Base-by-base conservation (phyloP, 2,888 invertebrate species). In the Aleiodes leptofemur region DNA sequence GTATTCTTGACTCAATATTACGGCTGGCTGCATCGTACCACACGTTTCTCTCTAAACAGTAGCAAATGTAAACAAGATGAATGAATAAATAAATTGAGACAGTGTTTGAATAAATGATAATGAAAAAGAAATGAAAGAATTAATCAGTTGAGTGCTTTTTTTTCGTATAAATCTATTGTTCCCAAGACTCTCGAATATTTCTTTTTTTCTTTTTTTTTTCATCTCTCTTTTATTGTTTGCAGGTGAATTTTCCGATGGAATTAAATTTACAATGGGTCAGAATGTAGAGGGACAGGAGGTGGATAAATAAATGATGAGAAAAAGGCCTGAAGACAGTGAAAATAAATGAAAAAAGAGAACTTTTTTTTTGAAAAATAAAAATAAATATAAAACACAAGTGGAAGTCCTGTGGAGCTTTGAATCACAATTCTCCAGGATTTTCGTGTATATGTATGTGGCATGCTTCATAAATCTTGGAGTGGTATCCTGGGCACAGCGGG, bases 21-120 rank as follows among this genome's bases (percentile, higher is more conserved):
- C 82, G 82, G 73, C 82, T 81, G 57, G 86, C 86, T 7, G 85
- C 82, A 74, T 85, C 86, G 82, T 86, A 86, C 86, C 86, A 86
- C 72, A 84, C 76, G 72, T 83, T 81, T 75, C 84, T 82, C 78
- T 86, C 87, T 86, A 81, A 50, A 59, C 73, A 79, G 75, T 72
- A 61, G 59, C 48, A 69, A 51, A 73, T 55, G 31, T 48, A 16
- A 69, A 64, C 64, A 48, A 48, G 64, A 48, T 64, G 43, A 14
- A 64, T 64, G 48, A 64, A 64, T 64, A 43, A 11, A 23, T 11
- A 23, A 14, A 13, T 23, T 43, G 43, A 64, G 11, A 23, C 16
- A 64, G 38, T 53, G 23, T 31, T 43, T 57, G 57, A 14, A 61
- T 43, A 53, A 43, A 61, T 53, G 23, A 69, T 59, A 48, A 43